phyloP scores from a whole-genome alignment of 2,888 invertebrate species.

The Xylophagus ater region DNA sequence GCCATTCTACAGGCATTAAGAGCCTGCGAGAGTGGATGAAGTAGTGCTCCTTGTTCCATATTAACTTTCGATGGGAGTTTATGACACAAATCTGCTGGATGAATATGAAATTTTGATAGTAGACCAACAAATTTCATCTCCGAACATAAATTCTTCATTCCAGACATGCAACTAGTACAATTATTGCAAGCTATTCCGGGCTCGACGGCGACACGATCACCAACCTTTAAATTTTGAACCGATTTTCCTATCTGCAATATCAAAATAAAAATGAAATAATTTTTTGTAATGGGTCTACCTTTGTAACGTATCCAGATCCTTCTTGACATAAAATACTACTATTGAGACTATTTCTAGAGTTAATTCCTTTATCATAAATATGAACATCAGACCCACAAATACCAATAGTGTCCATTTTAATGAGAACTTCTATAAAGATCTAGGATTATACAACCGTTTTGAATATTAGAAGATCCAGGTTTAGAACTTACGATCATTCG shows the following conservation, averaged over 20 bases:
- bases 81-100: conserved; percentile 31
- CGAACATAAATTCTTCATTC: conserved; percentile 46
- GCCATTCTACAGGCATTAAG: conserved; percentile 29
- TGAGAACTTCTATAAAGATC: conserved; percentile 58
- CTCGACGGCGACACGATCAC: conserved; percentile 87
- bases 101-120: conserved; percentile 25
- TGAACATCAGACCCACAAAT: conserved; percentile 92
- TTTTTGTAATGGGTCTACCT: conserved; percentile 39
- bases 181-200: too few species aligned
- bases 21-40: conserved; percentile 27
- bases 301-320: conserved; percentile 64
- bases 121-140: conserved; percentile 28
- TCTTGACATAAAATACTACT: conserved; percentile 75
- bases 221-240: conserved; percentile 56
- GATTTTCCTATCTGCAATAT: conserved; percentile 40
- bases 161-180: too few species aligned
- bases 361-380: conserved; percentile 45
- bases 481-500: too few species aligned
- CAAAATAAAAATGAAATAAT: background rate
- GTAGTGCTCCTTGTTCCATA: conserved; percentile 26
- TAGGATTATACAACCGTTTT: too few species aligned
- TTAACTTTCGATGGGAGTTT: conserved; percentile 23
- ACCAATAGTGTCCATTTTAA: conserved; percentile 70
- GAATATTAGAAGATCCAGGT: too few species aligned
- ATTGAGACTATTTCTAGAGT: conserved; percentile 19